Evolutionary conservation across 1,140 invertebrate species (phyloP).

Genomic region (Drosophila sechellia): DNA sequence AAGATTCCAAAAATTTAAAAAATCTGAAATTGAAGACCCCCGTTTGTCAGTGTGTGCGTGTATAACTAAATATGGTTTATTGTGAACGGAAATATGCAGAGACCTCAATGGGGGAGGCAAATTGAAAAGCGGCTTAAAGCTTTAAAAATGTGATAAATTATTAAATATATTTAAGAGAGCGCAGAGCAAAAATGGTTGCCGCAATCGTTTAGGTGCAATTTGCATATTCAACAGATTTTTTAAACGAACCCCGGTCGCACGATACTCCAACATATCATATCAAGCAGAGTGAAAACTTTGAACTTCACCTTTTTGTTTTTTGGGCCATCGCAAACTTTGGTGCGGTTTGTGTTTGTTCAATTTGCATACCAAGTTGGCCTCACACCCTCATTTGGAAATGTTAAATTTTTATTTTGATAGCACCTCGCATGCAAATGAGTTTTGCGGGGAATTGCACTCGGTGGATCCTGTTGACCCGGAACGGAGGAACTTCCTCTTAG

Average conservation of each 20-base stretch:
- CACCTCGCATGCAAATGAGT: slow-evolving; percentile 73
- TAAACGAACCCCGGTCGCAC: slow-evolving; percentile 12
- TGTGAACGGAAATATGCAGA: slow-evolving; percentile 9
- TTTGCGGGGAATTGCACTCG: neutral
- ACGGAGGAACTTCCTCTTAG: slow-evolving; percentile 45
- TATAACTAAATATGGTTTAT: slow-evolving; percentile 27
- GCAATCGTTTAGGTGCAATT: slow-evolving; percentile 57
- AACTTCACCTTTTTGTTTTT: slow-evolving; percentile 51
- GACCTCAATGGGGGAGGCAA: neutral
- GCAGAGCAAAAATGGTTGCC: slow-evolving; percentile 41
- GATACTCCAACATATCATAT: slow-evolving; percentile 33
- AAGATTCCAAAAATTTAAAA: slow-evolving; percentile 17
- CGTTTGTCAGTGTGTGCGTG: neutral
- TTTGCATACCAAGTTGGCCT: slow-evolving; percentile 55
- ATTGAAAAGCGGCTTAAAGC: slow-evolving; percentile 39
- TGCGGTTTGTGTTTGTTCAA: slow-evolving; percentile 44
- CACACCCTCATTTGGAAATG: slow-evolving; percentile 31
- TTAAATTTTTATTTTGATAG: slow-evolving; percentile 62
- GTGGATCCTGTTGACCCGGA: slow-evolving; percentile 50
- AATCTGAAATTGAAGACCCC: slow-evolving; percentile 17
- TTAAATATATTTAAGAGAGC: slow-evolving; percentile 38
- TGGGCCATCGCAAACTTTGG: slow-evolving; percentile 39
- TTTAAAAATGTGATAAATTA: slow-evolving; percentile 46
- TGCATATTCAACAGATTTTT: slow-evolving; percentile 62
- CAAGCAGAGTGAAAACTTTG: slow-evolving; percentile 41